Percentiles rank a stretch among this genome's conserved stretches.
These are phyloP conservation scores for Phaonia tiefii DNA, from an alignment of 2,888 invertebrate species.

Conservation along the genomic window DNA sequence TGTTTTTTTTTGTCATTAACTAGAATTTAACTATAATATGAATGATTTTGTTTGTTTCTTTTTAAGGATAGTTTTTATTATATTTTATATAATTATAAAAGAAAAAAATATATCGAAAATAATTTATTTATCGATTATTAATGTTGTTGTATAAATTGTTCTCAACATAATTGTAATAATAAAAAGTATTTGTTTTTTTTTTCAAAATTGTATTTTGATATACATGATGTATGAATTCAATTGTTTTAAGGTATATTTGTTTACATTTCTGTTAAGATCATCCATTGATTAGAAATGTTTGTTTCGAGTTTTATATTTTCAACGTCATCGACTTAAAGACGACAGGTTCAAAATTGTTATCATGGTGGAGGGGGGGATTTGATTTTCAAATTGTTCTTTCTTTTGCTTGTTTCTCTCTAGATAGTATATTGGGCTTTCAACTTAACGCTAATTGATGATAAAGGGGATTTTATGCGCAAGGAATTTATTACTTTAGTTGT, in stretches of 20 bases:
- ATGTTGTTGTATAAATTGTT: constrained; percentile 56
- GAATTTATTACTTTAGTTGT: constrained; percentile 10
- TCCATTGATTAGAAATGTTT: constrained; percentile 43
- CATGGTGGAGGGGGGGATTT: neutral
- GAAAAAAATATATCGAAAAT: constrained; percentile 37
- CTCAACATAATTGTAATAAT: constrained; percentile 48
- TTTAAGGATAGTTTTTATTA: constrained; percentile 62
- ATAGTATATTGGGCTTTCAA: constrained; percentile 24
- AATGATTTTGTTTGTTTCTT: constrained; percentile 48
- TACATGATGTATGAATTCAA: constrained; percentile 61
- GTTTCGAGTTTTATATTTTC: constrained; percentile 38
- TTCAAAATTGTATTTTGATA: constrained; percentile 77
- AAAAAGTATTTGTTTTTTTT: constrained; percentile 55
- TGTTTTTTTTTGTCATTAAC: constrained; percentile 41
- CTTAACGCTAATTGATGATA: constrained; percentile 40
- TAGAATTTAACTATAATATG: constrained; percentile 60
- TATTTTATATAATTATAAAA: constrained; percentile 65
- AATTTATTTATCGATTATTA: constrained; percentile 51
- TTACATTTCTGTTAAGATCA: constrained; percentile 39
- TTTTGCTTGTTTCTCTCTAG: constrained; percentile 9
- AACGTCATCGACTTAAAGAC: constrained; percentile 46
- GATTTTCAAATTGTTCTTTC: constrained; percentile 3
- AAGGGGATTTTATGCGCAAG: constrained; percentile 40
- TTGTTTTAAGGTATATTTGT: constrained; percentile 33
- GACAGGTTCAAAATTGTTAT: constrained; percentile 34